phyloP scores from a whole-genome alignment of 2,797 vertebrate species.

The Danio albolineatus region DNA sequence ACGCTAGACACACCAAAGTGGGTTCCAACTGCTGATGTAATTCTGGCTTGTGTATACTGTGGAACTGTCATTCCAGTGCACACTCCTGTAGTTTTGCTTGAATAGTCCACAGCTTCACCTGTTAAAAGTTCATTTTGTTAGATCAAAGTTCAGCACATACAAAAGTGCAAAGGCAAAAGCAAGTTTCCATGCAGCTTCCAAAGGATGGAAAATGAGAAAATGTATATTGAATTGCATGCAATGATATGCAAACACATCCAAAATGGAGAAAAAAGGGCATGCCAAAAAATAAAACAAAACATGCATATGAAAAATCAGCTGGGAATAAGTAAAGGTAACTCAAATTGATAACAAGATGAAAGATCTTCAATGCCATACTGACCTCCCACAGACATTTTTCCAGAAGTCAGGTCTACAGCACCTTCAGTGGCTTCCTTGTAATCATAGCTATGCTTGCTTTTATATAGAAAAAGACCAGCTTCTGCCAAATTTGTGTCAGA shows the following conservation, averaged over 20 bases:
- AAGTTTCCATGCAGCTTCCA: slow-evolving; percentile 80
- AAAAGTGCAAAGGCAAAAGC: slow-evolving; percentile 66
- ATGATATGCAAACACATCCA: slow-evolving; percentile 79
- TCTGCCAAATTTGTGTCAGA: slow-evolving; percentile 97
- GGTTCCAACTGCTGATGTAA: slow-evolving; percentile 79
- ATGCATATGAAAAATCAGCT: slow-evolving; percentile 65
- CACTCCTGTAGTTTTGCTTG: slow-evolving; percentile 90
- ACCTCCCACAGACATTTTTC: slow-evolving; percentile 94
- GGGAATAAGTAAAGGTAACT: slow-evolving; percentile 84
- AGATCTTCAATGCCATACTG: slow-evolving; percentile 93
- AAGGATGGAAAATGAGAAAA: slow-evolving; percentile 72
- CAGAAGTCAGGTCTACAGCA: slow-evolving; percentile 98
- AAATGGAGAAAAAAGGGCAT: slow-evolving; percentile 64
- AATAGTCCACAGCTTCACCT: slow-evolving; percentile 99
- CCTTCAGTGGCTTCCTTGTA: slow-evolving; percentile 90
- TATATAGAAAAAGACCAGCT: slow-evolving; percentile 94
- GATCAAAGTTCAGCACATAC: slow-evolving; percentile 86
- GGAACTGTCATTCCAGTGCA: slow-evolving; percentile 90
- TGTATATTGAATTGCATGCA: slow-evolving; percentile 85
- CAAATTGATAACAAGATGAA: slow-evolving; percentile 89
- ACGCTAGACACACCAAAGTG: slow-evolving; percentile 90
- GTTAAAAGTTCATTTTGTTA: slow-evolving; percentile 88
- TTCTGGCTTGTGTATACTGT: slow-evolving; percentile 94
- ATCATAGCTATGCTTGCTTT: slow-evolving; percentile 98
- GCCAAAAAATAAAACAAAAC: slow-evolving; percentile 40